Evolutionary conservation across 1,140 invertebrate species (phyloP).

Genomic region (Caenorhabditis briggsae): DNA sequence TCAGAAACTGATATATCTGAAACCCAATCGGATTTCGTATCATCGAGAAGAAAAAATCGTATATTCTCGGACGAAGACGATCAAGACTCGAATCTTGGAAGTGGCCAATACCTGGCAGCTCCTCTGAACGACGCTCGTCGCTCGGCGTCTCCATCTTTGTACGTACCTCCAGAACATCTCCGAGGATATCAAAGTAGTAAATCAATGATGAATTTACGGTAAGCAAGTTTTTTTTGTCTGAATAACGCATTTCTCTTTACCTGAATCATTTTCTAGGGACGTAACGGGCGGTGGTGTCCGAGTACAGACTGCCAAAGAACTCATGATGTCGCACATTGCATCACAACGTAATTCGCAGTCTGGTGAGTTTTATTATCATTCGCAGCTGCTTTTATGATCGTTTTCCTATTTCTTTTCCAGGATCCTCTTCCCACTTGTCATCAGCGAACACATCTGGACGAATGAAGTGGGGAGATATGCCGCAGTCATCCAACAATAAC

Average conservation of each 20-base stretch:
- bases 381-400: slow-evolving; percentile 43
- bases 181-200: slow-evolving; percentile 44
- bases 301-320: slow-evolving; percentile 51
- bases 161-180: slow-evolving; percentile 11
- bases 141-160: slow-evolving; percentile 39
- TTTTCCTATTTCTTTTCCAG: slow-evolving; percentile 17
- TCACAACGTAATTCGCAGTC: slow-evolving; percentile 49
- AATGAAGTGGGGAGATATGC: slow-evolving; percentile 46
- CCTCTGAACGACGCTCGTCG: slow-evolving; percentile 12
- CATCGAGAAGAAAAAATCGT: slow-evolving; percentile 41
- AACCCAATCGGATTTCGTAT: slow-evolving; percentile 45
- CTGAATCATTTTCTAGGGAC: not conserved
- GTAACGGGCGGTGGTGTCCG: slow-evolving; percentile 49
- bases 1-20: slow-evolving; percentile 42
- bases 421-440: slow-evolving; percentile 47
- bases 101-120: slow-evolving; percentile 37
- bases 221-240: not conserved
- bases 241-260: not conserved
- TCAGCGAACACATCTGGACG: slow-evolving; percentile 46
- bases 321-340: slow-evolving; percentile 50
- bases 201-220: slow-evolving; percentile 53
- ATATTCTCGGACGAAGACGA: slow-evolving; percentile 46
- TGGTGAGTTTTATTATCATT: slow-evolving; percentile 50
- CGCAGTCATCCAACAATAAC: slow-evolving; percentile 34
- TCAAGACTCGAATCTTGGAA: slow-evolving; percentile 41